Evolutionary conservation across 2,888 invertebrate species (phyloP).

Genomic region (Chymomyza caudatula): DNA sequence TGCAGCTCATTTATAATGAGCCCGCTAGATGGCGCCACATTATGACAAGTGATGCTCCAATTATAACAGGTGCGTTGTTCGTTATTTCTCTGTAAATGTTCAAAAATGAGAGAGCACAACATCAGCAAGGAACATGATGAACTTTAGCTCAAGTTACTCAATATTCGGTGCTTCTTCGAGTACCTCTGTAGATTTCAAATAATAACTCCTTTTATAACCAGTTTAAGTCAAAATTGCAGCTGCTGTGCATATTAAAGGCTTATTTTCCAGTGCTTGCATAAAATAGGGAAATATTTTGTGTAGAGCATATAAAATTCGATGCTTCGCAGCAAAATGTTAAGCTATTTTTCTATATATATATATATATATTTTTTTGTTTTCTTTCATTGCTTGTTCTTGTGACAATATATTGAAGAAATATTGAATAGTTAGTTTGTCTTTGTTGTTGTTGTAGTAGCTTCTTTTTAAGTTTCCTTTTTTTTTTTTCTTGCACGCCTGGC

Average conservation of each 20-base stretch:
- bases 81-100: too few species aligned
- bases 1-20: too few species aligned
- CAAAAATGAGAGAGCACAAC: too few species aligned
- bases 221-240: too few species aligned
- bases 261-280: background rate
- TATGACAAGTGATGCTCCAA: too few species aligned
- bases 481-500: conserved; percentile 3
- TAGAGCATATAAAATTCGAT: background rate
- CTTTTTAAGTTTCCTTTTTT: background rate
- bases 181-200: too few species aligned
- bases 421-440: conserved; percentile 28
- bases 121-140: too few species aligned
- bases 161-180: too few species aligned
- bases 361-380: background rate
- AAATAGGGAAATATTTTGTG: background rate
- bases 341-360: background rate
- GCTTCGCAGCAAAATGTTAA: background rate
- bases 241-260: background rate
- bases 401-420: conserved; percentile 46
- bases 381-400: conserved; percentile 1
- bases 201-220: too few species aligned
- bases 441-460: background rate
- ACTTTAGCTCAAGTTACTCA: too few species aligned
- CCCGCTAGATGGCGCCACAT: too few species aligned
- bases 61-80: too few species aligned